A percentile compares a stretch with the other conserved stretches of the same genome.
Evolutionary conservation across 1,140 invertebrate genomes (phyloP).

Genomic region (Drosophila equinoxialis): DNA sequence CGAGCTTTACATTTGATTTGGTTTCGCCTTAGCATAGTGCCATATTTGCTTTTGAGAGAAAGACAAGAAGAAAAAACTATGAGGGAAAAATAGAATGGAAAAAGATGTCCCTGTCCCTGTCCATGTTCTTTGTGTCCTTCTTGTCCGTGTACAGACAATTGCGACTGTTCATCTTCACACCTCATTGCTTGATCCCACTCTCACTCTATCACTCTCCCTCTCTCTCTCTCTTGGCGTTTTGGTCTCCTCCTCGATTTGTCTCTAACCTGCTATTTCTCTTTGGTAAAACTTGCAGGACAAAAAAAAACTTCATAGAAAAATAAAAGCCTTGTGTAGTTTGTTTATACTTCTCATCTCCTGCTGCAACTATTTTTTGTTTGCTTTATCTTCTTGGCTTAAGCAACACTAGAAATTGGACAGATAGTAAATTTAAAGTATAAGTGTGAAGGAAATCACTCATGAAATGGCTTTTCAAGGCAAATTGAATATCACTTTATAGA

Average conservation of each 20-base stretch:
- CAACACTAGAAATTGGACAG: background rate
- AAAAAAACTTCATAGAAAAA: conserved; percentile 2
- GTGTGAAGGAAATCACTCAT: conserved; percentile 1
- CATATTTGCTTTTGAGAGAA: conserved; percentile 62
- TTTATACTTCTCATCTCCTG: background rate
- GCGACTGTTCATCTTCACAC: conserved; percentile 80
- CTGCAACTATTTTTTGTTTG: background rate
- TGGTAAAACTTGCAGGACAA: background rate
- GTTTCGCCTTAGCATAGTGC: conserved; percentile 65
- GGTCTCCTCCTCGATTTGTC: background rate
- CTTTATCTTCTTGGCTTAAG: conserved; percentile 1
- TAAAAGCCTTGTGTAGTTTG: conserved; percentile 8
- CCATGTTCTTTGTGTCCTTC: conserved; percentile 40
- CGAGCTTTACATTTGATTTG: conserved; percentile 74
- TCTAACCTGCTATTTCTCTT: background rate
- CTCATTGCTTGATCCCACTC: conserved; percentile 54
- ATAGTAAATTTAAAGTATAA: conserved; percentile 4
- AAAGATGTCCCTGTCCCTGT: conserved; percentile 31
- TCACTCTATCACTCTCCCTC: background rate
- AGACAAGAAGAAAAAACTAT: conserved; percentile 29
- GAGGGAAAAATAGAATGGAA: conserved; percentile 33
- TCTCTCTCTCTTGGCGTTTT: background rate
- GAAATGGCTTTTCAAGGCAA: background rate
- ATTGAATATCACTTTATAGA: background rate
- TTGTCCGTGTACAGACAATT: conserved; percentile 57